Percentiles rank a stretch among this genome's conserved stretches.
phyloP scores from a whole-genome alignment of 2,888 invertebrate species.

The Fissipunctia ypsillon region DNA sequence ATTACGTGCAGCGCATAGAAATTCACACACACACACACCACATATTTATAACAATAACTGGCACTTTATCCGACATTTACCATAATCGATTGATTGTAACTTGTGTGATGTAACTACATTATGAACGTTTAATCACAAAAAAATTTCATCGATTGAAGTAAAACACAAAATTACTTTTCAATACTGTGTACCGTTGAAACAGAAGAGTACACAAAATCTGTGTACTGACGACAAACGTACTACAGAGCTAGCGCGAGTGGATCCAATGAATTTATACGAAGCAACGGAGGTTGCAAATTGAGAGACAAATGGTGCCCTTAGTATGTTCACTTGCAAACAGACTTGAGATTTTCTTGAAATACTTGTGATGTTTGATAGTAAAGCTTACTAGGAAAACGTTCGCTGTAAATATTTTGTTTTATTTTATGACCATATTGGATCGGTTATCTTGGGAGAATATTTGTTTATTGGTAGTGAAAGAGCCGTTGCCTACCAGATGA shows the following conservation, averaged over 20 bases:
- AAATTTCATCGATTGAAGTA: neutral
- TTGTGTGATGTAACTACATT: neutral
- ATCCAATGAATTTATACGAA: conserved; percentile 48
- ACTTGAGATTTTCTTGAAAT: conserved; percentile 9
- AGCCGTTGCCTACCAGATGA: neutral
- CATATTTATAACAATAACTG: conserved; percentile 14
- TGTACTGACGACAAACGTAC: conserved; percentile 27
- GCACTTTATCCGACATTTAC: no score
- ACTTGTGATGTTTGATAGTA: neutral
- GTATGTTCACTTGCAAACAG: conserved; percentile 24
- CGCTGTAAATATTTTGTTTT: conserved; percentile 6
- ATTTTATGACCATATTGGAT: neutral
- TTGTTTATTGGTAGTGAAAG: neutral
- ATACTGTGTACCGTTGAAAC: conserved; percentile 12
- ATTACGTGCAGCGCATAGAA: no score
- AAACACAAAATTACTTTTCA: neutral
- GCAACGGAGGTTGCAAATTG: conserved; percentile 47
- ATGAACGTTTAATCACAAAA: neutral
- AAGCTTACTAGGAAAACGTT: neutral
- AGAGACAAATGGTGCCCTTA: conserved; percentile 36
- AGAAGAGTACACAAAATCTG: conserved; percentile 4
- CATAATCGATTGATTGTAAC: conserved; percentile 10
- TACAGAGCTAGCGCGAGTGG: conserved; percentile 38
- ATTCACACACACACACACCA: neutral
- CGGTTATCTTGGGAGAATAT: neutral